Base-by-base conservation (phyloP, 2,888 invertebrate genomes). In the Trilocha varians region DNA sequence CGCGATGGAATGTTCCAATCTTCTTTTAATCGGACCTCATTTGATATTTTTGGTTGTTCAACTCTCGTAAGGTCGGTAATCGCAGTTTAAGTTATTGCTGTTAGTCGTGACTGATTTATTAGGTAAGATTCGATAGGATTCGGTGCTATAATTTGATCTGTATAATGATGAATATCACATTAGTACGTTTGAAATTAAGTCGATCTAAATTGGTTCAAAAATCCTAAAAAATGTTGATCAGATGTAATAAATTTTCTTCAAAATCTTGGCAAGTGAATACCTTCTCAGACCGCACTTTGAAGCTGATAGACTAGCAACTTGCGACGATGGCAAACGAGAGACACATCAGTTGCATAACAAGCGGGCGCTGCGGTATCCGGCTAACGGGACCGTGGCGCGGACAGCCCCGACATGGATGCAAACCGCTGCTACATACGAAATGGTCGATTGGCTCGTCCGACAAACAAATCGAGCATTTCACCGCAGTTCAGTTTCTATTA, bases 311-410 rank as follows among this genome's bases (percentile, higher is more conserved):
- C 55, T 54, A 49, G 52, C 47, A 51, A 47, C 39, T 44, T 40
- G 53, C 53, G 59, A 46, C 55, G 51, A 25, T 25, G 11, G 55
- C 61, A 52, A 52, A 52, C 55, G 63, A 65, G 67, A 64, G 65
- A 70, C 65, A 66, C 72, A 69, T 76, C 70, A 60, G 68, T 80
- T 79, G 79, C 82, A 80, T 80, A 80, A 82, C 72, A 70, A 80
- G 73, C 74, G 69, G 57, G 65, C 66, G 63, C 59, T 52, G 48
- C 65, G 69, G 70, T 61, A 65, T 80, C 76, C 80, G 78, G 64
- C 61, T 83, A 82, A 82, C 80, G 82, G 82, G 67, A 78, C 65
- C 49, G 51, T 53, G 61, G 60, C 52, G 60, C 58, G 66, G 55
- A 64, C 59, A 59, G 55, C 53, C 53, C 48, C 53, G 49, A 47